Conservation (phyloP, 2,888 invertebrate genomes). For the Melipona bicolor region DNA sequence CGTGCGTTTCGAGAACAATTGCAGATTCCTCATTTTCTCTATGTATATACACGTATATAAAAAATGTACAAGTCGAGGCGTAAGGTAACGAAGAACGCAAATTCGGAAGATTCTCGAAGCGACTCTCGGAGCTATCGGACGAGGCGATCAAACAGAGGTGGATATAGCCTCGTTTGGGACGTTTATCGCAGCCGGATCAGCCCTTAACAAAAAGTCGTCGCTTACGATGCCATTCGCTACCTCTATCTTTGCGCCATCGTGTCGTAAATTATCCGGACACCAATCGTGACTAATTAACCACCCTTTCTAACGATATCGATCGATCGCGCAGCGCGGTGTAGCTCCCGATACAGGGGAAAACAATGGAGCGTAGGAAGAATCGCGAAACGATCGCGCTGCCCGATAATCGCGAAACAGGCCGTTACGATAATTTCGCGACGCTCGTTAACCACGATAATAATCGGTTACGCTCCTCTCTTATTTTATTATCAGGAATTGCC, state of each 20-base stretch:
- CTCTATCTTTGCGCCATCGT: slow-evolving; percentile 59
- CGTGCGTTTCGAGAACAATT: background rate
- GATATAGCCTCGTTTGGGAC: slow-evolving; percentile 1
- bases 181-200: slow-evolving; percentile 29
- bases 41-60: too few relatives aligned
- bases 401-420: slow-evolving; percentile 60
- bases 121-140: too few relatives aligned
- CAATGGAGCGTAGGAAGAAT: slow-evolving; percentile 69
- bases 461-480: slow-evolving; percentile 70
- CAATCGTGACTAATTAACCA: slow-evolving; percentile 74
- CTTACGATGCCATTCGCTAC: slow-evolving; percentile 48
- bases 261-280: slow-evolving; percentile 67
- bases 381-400: slow-evolving; percentile 60
- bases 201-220: slow-evolving; percentile 54
- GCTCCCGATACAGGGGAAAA: slow-evolving; percentile 59
- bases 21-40: background rate
- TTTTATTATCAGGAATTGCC: slow-evolving; percentile 73
- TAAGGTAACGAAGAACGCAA: too few relatives aligned
- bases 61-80: too few relatives aligned
- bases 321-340: slow-evolving; percentile 18
- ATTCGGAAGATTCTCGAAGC: background rate
- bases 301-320: slow-evolving; percentile 67
- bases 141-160: background rate
- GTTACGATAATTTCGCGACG: slow-evolving; percentile 71
- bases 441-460: slow-evolving; percentile 68